These are phyloP conservation scores for Acipenser ruthenus DNA, from an alignment of 2,797 vertebrate genomes.

Conservation along the genomic window DNA sequence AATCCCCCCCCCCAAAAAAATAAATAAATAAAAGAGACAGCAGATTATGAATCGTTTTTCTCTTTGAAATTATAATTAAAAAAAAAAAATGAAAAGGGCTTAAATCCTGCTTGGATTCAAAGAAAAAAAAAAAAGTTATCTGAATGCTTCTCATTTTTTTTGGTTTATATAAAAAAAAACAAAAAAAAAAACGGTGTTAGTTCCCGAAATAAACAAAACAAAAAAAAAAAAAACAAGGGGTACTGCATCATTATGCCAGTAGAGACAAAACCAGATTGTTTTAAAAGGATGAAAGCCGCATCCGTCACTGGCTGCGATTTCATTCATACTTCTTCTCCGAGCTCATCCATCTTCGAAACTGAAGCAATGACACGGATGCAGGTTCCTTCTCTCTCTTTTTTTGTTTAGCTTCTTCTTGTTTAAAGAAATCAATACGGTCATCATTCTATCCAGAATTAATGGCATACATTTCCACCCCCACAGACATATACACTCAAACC, in stretches of 20 bases:
- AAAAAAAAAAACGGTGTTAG: conserved; percentile 35
- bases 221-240: conserved; percentile 72
- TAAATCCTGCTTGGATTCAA: conserved; percentile 17
- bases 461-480: neutral
- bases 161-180: conserved; percentile 6
- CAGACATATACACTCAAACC: neutral
- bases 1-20: conserved; percentile 24
- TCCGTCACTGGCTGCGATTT: conserved; percentile 89
- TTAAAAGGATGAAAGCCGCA: conserved; percentile 87
- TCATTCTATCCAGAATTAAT: conserved; percentile 38
- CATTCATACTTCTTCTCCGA: conserved; percentile 86
- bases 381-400: conserved; percentile 44
- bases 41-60: conserved; percentile 22
- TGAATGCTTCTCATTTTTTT: conserved; percentile 17
- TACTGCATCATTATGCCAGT: conserved; percentile 98
- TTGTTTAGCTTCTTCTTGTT: conserved; percentile 19
- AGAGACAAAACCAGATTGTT: conserved; percentile 83
- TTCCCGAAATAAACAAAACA: conserved; percentile 23
- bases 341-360: conserved; percentile 87
- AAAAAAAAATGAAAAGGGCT: conserved; percentile 15
- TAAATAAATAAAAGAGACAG: conserved; percentile 39
- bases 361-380: conserved; percentile 75
- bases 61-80: conserved; percentile 25
- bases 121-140: conserved; percentile 1
- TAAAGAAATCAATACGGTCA: conserved; percentile 34